Evolutionary conservation across 2,797 vertebrate species (phyloP).

Genomic region (Gymnopithys bicolor): DNA sequence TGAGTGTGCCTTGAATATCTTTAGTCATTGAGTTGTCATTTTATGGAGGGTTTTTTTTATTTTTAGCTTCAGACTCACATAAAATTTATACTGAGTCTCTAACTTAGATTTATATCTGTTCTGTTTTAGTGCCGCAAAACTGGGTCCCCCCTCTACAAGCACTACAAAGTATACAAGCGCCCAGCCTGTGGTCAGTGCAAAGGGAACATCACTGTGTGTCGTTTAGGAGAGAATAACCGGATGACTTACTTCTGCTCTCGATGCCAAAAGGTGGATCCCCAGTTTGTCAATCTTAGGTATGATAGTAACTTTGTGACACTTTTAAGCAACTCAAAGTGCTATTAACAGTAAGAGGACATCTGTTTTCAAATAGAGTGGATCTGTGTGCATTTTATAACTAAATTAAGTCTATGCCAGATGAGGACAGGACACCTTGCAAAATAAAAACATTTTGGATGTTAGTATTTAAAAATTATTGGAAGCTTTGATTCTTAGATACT

Average conservation of each 20-base stretch:
- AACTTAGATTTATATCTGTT: not conserved
- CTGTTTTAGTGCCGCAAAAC: slow-evolving; percentile 84
- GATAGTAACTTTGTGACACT: not conserved
- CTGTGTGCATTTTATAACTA: not conserved
- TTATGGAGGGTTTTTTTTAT: not conserved
- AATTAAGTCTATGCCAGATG: not conserved
- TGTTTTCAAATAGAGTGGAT: not conserved
- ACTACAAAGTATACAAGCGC: slow-evolving; percentile 90
- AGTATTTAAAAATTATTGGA: not conserved
- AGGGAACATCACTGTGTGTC: slow-evolving; percentile 85
- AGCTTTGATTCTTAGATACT: not conserved
- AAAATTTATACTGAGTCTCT: not conserved
- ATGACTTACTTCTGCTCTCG: slow-evolving; percentile 93
- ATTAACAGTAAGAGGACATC: not conserved
- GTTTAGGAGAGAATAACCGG: slow-evolving; percentile 87
- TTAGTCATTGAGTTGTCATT: not conserved
- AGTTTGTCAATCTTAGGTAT: slow-evolving; percentile 82
- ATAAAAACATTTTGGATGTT: not conserved
- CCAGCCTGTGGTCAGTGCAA: slow-evolving; percentile 83
- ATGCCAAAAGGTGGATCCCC: slow-evolving; percentile 87
- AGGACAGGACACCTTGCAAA: not conserved
- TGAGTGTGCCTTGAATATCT: not conserved
- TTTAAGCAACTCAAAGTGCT: not conserved
- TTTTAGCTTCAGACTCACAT: not conserved
- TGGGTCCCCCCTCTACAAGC: slow-evolving; percentile 83